phyloP scores from a whole-genome alignment of 2,888 invertebrate genomes.

The Luffia ferchaultella region DNA sequence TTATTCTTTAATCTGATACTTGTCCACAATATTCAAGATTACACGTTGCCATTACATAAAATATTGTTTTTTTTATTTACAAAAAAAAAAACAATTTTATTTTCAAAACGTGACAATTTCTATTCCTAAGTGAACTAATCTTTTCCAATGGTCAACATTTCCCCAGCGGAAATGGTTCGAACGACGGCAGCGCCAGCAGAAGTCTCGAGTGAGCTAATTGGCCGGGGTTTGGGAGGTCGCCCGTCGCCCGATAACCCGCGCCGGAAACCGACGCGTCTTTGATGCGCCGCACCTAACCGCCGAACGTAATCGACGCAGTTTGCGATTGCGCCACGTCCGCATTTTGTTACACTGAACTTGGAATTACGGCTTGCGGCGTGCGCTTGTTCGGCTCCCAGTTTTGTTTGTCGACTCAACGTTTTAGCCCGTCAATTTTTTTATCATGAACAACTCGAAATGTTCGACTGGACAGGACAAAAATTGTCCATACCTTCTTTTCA shows the following conservation, averaged over 20 bases:
- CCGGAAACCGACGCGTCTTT: slow-evolving; percentile 53
- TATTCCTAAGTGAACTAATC: background rate
- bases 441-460: too few relatives aligned
- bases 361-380: too few relatives aligned
- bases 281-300: background rate
- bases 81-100: background rate
- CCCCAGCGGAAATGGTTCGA: background rate
- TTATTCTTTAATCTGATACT: too few relatives aligned
- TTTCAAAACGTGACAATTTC: background rate
- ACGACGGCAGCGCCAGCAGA: background rate
- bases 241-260: slow-evolving; percentile 32
- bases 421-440: too few relatives aligned
- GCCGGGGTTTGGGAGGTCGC: slow-evolving; percentile 49
- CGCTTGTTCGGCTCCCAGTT: too few relatives aligned
- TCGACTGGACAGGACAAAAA: too few relatives aligned
- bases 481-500: too few relatives aligned
- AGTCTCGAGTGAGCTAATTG: slow-evolving; percentile 24
- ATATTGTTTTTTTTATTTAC: background rate
- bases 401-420: too few relatives aligned
- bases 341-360: too few relatives aligned
- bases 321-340: background rate
- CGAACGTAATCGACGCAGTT: background rate
- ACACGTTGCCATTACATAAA: background rate
- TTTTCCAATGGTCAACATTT: background rate
- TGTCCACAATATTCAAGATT: too few relatives aligned